Evolutionary conservation across 1,140 invertebrate species (phyloP), one percentile per base, ranked within the genome.

Genomic region (Platorchestia sp.): DNA sequence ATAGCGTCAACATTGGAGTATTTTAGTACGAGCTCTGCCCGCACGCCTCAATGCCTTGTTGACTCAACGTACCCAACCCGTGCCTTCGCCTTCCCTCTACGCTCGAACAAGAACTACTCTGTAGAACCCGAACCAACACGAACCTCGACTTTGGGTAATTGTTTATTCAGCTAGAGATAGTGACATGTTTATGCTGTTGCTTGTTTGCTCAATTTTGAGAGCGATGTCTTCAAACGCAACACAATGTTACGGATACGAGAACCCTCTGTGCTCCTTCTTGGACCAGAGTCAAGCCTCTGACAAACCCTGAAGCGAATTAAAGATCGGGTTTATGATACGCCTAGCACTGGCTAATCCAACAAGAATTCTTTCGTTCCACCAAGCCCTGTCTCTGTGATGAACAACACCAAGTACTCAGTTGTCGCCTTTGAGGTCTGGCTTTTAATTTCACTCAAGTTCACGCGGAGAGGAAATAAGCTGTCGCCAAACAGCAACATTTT

Each of bases 321-420:
- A 93, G 91, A 93, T 93, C 91, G 91, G 44, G 91, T 93, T 93
- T 93, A 93, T 93, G 91, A 93, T 93, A 93, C 91, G 91, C 91
- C 91, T 45, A n/a, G 91, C 41, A 10, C 91, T 45, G 45, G 45
- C 91, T 93, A 93, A 93, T 93, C 91, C 91, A 93, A 93, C 91
- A n/a, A 44, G 91, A 93, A 93, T 93, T 93, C 45, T 47, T 40
- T 47, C 43, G 43, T 47, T 93, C 91, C 40, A 93, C 91, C 40
- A 40, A 93, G 91, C 19, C 43, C 40, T 44, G 91, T 93, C 43
- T 44, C 40, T 42, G 41, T 93, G 91, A 93, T 93, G 91, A 93
- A 44, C 43, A 44, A 47, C 43, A 93, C 43, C 44, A 14, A 14
- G 41, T 27, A 89, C 59, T 75, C 59, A 75, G 59, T 75, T 27